Evolutionary conservation across 2,888 invertebrate genomes (phyloP).

Genomic region (Temnothorax rugatulus): DNA sequence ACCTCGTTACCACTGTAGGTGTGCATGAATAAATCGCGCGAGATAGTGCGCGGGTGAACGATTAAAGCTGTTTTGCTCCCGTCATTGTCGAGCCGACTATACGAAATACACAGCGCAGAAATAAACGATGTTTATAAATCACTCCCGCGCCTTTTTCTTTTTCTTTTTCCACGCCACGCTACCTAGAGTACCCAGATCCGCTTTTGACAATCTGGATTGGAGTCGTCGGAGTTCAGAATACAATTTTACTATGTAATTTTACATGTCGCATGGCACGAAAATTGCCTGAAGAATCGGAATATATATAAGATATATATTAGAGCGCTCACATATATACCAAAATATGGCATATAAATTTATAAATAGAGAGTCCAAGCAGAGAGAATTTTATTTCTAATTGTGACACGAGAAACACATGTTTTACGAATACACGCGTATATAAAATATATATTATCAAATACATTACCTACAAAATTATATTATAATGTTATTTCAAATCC

Average conservation of each 20-base stretch:
- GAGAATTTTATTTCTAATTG: not conserved
- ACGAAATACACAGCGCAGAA: constrained; percentile 58
- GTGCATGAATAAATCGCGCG: constrained; percentile 15
- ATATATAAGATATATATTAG: not conserved
- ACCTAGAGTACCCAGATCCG: not conserved
- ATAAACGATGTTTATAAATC: constrained; percentile 72
- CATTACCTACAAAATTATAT: not conserved
- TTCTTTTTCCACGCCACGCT: not conserved
- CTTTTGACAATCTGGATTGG: not conserved
- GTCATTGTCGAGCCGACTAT: constrained; percentile 59
- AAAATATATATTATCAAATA: not conserved
- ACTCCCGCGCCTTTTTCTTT: constrained; percentile 38
- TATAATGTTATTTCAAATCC: not conserved
- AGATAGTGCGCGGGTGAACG: constrained; percentile 46
- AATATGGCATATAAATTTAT: not conserved
- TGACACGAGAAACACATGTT: not conserved
- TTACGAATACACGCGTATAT: not conserved
- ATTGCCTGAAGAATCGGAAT: not conserved
- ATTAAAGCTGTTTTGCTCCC: constrained; percentile 54
- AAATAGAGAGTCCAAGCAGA: not conserved
- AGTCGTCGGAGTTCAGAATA: not conserved
- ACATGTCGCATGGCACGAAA: not conserved
- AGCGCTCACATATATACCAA: not conserved
- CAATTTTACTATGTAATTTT: not conserved
- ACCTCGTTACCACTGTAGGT: constrained; percentile 52